Conservation (phyloP, 2,797 vertebrate genomes). For the Mionectes olivaceus region DNA sequence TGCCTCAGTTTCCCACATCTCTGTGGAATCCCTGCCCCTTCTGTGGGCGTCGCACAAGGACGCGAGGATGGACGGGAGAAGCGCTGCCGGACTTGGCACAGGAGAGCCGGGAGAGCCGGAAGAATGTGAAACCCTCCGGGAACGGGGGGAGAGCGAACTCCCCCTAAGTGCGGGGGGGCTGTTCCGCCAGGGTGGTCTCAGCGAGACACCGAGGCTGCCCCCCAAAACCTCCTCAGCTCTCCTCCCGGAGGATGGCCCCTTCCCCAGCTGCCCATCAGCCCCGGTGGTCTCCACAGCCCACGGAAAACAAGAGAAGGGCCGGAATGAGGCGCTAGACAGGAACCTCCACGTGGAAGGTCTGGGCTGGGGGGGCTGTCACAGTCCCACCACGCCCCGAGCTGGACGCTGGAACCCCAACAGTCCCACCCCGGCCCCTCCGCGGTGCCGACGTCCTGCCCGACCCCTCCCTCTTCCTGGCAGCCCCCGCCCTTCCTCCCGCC, state of each 20-base stretch:
- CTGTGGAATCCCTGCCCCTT: background rate
- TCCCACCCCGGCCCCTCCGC: background rate
- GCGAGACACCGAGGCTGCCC: background rate
- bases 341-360: background rate
- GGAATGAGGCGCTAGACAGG: accelerated
- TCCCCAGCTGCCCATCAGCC: accelerated
- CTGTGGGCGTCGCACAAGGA: accelerated
- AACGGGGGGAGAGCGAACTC: background rate
- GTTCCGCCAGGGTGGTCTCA: background rate
- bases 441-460: background rate
- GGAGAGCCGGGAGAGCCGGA: background rate
- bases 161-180: accelerated
- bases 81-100: accelerated
- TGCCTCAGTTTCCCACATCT: background rate
- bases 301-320: background rate
- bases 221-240: background rate
- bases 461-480: background rate
- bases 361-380: background rate
- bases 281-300: accelerated
- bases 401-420: accelerated
- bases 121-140: accelerated
- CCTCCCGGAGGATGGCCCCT: accelerated
- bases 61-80: accelerated
- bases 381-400: accelerated
- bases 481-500: background rate